Evolutionary conservation across 1,140 invertebrate genomes (phyloP).

Genomic region (Diorhabda carinulata): DNA sequence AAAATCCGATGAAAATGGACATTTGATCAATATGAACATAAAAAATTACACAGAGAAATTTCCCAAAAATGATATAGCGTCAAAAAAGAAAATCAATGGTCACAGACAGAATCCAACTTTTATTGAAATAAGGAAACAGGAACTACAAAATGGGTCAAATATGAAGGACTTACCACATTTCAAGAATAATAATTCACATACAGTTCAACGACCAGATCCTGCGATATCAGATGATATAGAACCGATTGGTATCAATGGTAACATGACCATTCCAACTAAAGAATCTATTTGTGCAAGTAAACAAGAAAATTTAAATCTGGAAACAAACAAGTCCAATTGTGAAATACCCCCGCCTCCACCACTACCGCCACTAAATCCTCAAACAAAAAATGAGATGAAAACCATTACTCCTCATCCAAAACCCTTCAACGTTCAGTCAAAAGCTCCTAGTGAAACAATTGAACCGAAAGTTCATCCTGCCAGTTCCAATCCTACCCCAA

Average conservation of each 20-base stretch:
- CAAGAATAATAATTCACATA: no score
- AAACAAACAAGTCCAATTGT: not conserved
- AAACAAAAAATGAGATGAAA: not conserved
- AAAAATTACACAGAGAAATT: conserved; percentile 20
- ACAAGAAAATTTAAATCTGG: conserved; percentile 5
- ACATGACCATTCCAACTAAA: no score
- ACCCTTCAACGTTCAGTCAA: not conserved
- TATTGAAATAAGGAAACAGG: not conserved
- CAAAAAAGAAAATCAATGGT: not conserved
- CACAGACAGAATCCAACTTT: not conserved
- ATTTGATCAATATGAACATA: conserved; percentile 12
- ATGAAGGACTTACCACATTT: conserved; percentile 15
- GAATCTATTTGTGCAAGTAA: not conserved
- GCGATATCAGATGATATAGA: no score
- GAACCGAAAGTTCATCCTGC: not conserved
- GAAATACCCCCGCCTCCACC: conserved; percentile 20
- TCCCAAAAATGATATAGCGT: conserved; percentile 18
- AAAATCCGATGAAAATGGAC: conserved; percentile 11
- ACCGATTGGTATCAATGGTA: no score
- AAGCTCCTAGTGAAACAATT: not conserved
- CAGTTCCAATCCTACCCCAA: not conserved
- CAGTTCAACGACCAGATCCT: no score
- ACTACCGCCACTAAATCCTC: conserved; percentile 10
- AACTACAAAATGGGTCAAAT: not conserved
- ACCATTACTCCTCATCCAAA: conserved; percentile 6